Percentiles rank a stretch among this genome's conserved stretches.
Evolutionary conservation across 2,113 vertebrate genomes (phyloP).

Genomic region (Paracanthobrama guichenoti): DNA sequence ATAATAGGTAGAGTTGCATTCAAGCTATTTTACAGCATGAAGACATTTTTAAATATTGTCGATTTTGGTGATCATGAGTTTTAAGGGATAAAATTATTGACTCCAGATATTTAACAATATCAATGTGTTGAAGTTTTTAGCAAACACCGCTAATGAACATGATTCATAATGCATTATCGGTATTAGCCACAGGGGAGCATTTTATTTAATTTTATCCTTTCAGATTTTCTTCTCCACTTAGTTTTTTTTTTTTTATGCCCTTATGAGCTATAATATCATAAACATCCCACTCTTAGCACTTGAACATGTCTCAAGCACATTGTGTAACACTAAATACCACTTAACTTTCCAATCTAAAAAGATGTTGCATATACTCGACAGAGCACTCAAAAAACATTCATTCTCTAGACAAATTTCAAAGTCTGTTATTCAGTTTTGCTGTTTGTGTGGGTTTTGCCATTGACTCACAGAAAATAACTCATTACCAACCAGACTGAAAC

Average conservation of each 20-base stretch:
- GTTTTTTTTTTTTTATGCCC: too few species aligned
- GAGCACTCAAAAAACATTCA: not conserved
- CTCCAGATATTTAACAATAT: too few species aligned
- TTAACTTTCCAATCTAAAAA: conserved; percentile 7
- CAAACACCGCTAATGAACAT: too few species aligned
- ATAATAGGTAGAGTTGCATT: too few species aligned
- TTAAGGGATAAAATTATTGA: too few species aligned
- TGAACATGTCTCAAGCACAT: conserved; percentile 1
- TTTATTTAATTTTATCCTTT: not conserved
- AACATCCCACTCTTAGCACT: not conserved
- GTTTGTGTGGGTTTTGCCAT: not conserved
- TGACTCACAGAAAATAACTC: not conserved
- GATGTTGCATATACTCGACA: not conserved
- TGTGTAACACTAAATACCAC: not conserved
- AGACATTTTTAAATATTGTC: too few species aligned
- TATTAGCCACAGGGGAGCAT: conserved; percentile 47
- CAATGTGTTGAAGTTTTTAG: too few species aligned
- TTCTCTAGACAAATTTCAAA: not conserved
- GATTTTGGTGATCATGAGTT: too few species aligned
- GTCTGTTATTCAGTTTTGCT: not conserved
- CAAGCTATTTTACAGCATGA: too few species aligned
- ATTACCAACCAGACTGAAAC: not conserved
- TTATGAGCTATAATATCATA: not conserved
- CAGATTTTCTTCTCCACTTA: not conserved
- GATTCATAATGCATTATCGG: not conserved